phyloP scores from a whole-genome alignment of 1,140 invertebrate species.

The Dendroctonus valens region DNA sequence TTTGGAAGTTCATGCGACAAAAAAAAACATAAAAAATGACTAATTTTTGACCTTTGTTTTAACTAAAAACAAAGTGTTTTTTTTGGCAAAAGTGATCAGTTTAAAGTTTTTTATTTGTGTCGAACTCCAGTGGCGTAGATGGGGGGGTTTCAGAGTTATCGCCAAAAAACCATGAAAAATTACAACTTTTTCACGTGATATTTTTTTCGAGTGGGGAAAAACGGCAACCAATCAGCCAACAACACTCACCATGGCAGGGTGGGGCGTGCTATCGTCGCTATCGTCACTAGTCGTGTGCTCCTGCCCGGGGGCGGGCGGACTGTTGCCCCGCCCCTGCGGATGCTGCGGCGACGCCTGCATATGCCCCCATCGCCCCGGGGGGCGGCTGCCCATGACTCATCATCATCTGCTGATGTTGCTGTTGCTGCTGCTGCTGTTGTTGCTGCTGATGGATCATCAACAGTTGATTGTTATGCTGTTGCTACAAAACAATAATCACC shows the following conservation, averaged over 20 bases:
- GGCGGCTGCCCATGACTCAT: slow-evolving; percentile 58
- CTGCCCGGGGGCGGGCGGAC: slow-evolving; percentile 58
- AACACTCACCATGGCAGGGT: slow-evolving; percentile 62
- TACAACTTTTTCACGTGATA: too few relatives aligned
- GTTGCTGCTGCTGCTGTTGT: slow-evolving; percentile 47
- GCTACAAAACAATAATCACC: slow-evolving; percentile 49
- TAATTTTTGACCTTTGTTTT: too few relatives aligned
- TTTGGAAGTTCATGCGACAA: too few relatives aligned
- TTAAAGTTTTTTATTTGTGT: too few relatives aligned
- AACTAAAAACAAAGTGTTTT: too few relatives aligned
- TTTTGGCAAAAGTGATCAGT: too few relatives aligned
- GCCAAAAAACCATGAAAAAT: too few relatives aligned
- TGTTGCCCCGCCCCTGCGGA: slow-evolving; percentile 60
- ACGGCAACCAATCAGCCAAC: background rate
- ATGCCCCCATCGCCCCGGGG: slow-evolving; percentile 49
- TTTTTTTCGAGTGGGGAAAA: too few relatives aligned
- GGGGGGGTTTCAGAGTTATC: too few relatives aligned
- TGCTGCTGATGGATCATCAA: slow-evolving; percentile 53
- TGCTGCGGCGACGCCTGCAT: slow-evolving; percentile 58
- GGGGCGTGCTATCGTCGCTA: slow-evolving; percentile 82
- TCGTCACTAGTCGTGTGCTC: slow-evolving; percentile 78
- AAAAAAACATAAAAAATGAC: too few relatives aligned
- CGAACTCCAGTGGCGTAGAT: too few relatives aligned
- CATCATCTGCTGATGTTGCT: slow-evolving; percentile 60
- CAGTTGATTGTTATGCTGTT: slow-evolving; percentile 62